phyloP scores from a whole-genome alignment of 2,113 vertebrate species.

The Nettapus auritus region DNA sequence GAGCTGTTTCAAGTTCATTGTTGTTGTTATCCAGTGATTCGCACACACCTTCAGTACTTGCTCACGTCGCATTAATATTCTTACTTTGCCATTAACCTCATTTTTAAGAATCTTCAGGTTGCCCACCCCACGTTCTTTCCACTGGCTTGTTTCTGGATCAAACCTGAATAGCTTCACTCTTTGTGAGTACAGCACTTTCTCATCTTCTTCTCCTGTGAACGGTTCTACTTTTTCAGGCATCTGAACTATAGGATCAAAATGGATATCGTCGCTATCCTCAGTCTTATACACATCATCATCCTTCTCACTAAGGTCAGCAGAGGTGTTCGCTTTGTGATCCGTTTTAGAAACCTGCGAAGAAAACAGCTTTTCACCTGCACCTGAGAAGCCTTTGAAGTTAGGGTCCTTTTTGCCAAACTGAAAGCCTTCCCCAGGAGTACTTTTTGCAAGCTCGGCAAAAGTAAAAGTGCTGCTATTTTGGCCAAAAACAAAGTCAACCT shows the following conservation, averaged over 20 bases:
- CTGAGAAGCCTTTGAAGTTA: conserved; percentile 88
- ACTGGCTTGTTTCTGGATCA: conserved; percentile 89
- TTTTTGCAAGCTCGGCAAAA: conserved; percentile 92
- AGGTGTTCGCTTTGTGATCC: conserved; percentile 70
- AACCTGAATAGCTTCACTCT: conserved; percentile 95
- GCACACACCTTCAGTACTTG: conserved; percentile 98
- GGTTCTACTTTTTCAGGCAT: conserved; percentile 97
- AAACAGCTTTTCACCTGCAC: conserved; percentile 89
- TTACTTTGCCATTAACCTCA: conserved; percentile 86
- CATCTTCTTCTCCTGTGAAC: conserved; percentile 96
- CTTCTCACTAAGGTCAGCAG: conserved; percentile 78
- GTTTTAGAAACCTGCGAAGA: conserved; percentile 71
- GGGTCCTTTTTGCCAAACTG: conserved; percentile 88
- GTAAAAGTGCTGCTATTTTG: conserved; percentile 79
- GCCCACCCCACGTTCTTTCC: conserved; percentile 97
- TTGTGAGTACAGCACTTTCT: conserved; percentile 90
- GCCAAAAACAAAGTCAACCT: conserved; percentile 80
- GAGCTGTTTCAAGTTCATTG: conserved; percentile 94
- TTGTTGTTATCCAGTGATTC: conserved; percentile 98
- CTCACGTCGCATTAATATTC: conserved; percentile 95
- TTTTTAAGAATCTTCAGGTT: conserved; percentile 95
- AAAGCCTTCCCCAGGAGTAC: conserved; percentile 78
- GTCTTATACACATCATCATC: conserved; percentile 94
- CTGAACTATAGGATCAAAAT: conserved; percentile 96
- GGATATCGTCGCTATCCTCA: conserved; percentile 93